Conservation (phyloP, 2,797 vertebrate genomes). For the Muscicapa striata region DNA sequence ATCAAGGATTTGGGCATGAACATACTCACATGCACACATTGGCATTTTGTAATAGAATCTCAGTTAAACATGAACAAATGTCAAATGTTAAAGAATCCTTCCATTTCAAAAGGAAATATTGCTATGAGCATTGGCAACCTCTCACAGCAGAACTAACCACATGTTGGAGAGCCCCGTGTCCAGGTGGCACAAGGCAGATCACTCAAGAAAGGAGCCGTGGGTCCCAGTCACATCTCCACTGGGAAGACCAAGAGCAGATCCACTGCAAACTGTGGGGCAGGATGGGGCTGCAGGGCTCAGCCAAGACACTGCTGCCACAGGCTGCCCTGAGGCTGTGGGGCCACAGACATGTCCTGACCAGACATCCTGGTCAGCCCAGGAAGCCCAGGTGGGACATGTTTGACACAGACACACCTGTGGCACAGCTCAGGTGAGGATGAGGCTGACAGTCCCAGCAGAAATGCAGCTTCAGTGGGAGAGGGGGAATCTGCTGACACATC, state of each 20-base stretch:
- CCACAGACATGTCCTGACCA: neutral
- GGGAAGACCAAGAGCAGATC: neutral
- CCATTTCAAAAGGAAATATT: neutral
- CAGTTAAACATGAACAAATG: neutral
- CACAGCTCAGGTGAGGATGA: neutral
- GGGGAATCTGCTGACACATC: neutral
- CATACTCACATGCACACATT: neutral
- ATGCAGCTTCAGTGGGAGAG: neutral
- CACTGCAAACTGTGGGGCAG: rapidly evolving
- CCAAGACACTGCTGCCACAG: neutral
- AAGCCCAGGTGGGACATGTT: neutral
- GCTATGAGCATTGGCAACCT: neutral
- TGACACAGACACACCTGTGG: neutral
- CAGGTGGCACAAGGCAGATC: neutral
- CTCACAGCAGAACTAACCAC: neutral
- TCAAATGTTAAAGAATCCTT: neutral
- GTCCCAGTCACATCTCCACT: no score
- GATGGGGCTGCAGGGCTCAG: neutral
- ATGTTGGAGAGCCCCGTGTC: neutral
- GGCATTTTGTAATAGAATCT: neutral
- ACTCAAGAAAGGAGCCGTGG: neutral
- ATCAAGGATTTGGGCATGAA: neutral
- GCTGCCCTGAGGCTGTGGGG: rapidly evolving
- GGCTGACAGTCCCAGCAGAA: neutral
- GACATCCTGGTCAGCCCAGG: neutral